Percentiles rank a stretch among this genome's conserved stretches.
Evolutionary conservation across 2,113 vertebrate species (phyloP).

Genomic region (Odontesthes bonariensis): DNA sequence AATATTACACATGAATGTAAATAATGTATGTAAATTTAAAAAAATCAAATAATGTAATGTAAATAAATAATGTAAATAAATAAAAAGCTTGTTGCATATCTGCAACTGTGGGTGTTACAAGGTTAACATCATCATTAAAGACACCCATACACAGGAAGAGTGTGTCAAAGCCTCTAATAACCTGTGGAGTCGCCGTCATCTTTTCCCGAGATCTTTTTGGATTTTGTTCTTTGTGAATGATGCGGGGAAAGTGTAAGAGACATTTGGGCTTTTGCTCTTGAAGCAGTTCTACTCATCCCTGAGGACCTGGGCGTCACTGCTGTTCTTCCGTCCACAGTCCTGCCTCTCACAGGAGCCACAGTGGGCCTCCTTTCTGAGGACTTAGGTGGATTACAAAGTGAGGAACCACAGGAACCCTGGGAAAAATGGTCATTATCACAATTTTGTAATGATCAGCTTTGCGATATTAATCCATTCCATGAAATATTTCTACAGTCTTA

Average conservation of each 20-base stretch:
- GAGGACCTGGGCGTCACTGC: conserved; percentile 10
- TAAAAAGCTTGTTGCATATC: no score
- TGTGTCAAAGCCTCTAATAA: not conserved
- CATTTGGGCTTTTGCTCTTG: conserved; percentile 21
- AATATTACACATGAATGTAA: no score
- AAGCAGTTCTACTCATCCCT: conserved; percentile 9
- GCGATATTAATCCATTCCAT: no score
- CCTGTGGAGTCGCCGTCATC: conserved; percentile 20
- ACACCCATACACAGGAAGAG: no score
- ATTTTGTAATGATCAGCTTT: not conserved
- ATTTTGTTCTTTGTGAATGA: not conserved
- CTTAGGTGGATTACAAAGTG: not conserved
- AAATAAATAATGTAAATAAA: no score
- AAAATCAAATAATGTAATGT: no score
- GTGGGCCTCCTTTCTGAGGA: conserved; percentile 42
- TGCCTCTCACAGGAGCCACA: conserved; percentile 25
- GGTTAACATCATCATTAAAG: no score
- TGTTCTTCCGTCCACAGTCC: conserved; percentile 18
- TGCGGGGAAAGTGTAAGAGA: conserved; percentile 15
- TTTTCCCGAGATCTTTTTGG: conserved; percentile 39
- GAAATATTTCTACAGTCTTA: no score
- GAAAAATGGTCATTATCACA: not conserved
- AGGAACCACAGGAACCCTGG: conserved; percentile 22
- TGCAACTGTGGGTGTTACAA: no score
- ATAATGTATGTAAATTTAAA: no score